phyloP scores from a whole-genome alignment of 2,888 invertebrate genomes.

The Acleris literana region DNA sequence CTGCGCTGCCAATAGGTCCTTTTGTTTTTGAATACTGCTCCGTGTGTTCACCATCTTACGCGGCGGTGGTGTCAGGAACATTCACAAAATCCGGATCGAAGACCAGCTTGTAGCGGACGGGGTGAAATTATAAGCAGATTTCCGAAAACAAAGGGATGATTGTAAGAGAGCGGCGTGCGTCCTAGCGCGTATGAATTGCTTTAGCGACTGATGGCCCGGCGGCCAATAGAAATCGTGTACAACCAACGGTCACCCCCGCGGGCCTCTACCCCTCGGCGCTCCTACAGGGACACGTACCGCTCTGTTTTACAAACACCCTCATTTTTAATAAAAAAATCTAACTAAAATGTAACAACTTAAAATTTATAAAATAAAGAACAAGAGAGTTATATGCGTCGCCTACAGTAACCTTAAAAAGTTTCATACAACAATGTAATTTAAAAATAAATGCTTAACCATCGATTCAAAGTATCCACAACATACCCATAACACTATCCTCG shows the following conservation, averaged over 20 bases:
- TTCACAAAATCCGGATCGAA: neutral
- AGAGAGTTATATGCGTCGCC: neutral
- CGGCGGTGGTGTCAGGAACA: neutral
- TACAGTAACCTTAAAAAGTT: neutral
- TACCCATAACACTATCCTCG: too few species aligned
- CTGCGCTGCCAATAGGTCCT: neutral
- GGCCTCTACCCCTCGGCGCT: neutral
- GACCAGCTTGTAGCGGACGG: neutral
- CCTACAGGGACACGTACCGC: neutral
- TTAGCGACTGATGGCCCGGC: neutral
- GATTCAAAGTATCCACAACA: too few species aligned
- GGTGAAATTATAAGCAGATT: neutral
- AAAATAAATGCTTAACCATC: too few species aligned
- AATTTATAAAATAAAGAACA: neutral
- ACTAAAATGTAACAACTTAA: neutral
- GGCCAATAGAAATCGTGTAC: neutral
- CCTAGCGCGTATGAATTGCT: neutral
- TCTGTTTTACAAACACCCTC: slow-evolving; percentile 1
- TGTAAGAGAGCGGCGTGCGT: slow-evolving; percentile 7
- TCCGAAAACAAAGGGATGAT: neutral
- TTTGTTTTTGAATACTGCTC: slow-evolving; percentile 2
- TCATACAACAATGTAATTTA: too few species aligned
- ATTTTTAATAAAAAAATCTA: neutral
- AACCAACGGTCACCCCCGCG: neutral
- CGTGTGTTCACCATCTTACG: slow-evolving; percentile 2